These are phyloP conservation scores for Hafferia zeledoni DNA, from an alignment of 2,797 vertebrate species.

Conservation along the genomic window DNA sequence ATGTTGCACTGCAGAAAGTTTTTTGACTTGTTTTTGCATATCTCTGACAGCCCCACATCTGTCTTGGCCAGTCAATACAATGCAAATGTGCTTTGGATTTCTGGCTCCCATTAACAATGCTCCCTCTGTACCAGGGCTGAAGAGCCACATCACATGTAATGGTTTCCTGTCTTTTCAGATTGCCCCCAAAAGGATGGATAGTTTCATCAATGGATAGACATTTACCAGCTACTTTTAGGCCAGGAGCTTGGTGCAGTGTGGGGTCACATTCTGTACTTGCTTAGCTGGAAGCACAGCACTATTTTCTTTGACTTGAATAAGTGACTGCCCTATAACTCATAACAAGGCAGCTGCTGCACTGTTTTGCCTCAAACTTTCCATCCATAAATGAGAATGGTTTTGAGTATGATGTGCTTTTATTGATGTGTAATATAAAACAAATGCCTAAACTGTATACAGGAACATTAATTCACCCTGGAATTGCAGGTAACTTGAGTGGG, in stretches of 20 bases:
- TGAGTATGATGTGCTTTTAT: constrained; percentile 17
- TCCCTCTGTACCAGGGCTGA: neutral
- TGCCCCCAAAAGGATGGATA: neutral
- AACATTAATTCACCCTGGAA: neutral
- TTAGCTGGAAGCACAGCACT: neutral
- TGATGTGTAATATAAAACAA: constrained; percentile 7
- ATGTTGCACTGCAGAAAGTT: neutral
- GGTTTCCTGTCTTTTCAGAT: neutral
- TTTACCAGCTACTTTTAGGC: neutral
- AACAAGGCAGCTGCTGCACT: neutral
- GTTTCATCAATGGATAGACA: neutral
- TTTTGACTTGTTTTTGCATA: neutral
- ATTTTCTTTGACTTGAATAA: constrained; percentile 25
- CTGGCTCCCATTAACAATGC: neutral
- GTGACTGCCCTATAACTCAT: neutral
- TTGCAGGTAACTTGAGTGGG: neutral
- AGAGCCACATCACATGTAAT: neutral
- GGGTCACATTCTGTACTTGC: neutral
- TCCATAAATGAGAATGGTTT: constrained; percentile 24
- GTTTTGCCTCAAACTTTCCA: neutral
- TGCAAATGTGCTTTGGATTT: neutral
- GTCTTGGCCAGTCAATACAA: neutral
- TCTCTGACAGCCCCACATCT: neutral
- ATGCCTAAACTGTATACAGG: neutral
- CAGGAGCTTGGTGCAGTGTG: neutral